Conservation (phyloP, 2,113 vertebrate genomes). For the Phodopus roborovskii region DNA sequence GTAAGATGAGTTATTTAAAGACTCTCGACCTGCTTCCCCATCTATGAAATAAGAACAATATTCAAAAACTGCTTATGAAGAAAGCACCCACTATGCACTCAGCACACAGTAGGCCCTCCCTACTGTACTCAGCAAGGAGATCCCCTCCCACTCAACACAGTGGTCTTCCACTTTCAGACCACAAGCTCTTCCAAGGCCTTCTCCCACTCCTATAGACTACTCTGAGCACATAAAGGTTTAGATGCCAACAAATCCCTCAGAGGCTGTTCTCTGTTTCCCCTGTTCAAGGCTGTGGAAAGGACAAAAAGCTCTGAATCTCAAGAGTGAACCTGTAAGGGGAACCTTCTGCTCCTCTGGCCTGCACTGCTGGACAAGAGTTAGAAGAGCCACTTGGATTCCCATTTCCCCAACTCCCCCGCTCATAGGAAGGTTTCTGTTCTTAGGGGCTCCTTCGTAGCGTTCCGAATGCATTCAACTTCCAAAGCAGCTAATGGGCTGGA, state of each 20-base stretch:
- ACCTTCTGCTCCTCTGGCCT: neutral
- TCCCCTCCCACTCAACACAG: no score
- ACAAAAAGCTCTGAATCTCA: neutral
- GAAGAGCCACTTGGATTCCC: conserved; percentile 60
- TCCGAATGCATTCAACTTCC: conserved; percentile 43
- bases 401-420: conserved; percentile 52
- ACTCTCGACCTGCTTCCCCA: neutral
- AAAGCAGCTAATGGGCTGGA: neutral
- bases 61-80: neutral
- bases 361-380: conserved; percentile 45
- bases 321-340: neutral
- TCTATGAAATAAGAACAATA: neutral
- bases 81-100: neutral
- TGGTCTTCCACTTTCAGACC: neutral
- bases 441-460: neutral
- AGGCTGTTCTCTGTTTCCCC: neutral
- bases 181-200: neutral
- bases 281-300: neutral
- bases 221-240: neutral
- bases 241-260: neutral
- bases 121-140: neutral
- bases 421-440: neutral
- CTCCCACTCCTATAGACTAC: neutral
- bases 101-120: neutral
- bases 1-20: neutral